Evolutionary conservation across 2,888 invertebrate genomes (phyloP).

Genomic region (Epinotia brunnichana): DNA sequence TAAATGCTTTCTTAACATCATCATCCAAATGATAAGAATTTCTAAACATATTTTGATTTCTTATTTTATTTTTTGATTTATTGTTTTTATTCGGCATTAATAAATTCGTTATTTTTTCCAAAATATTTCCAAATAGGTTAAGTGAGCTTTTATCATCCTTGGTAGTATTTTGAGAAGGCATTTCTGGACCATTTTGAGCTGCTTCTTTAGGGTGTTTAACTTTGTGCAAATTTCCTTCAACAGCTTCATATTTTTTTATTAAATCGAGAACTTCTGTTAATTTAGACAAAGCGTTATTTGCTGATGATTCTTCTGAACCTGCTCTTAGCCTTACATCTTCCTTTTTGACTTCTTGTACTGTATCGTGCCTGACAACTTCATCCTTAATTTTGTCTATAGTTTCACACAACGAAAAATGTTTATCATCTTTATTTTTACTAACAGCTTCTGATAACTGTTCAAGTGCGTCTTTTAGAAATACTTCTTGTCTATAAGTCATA

Average conservation of each 20-base stretch:
- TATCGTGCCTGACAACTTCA: constrained; percentile 42
- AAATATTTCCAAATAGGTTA: constrained; percentile 64
- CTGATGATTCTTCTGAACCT: constrained; percentile 44
- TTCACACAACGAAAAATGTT: constrained; percentile 68
- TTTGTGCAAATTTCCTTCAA: constrained; percentile 58
- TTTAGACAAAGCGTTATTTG: constrained; percentile 60
- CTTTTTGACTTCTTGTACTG: constrained; percentile 39
- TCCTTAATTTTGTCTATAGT: constrained; percentile 56
- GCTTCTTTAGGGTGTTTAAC: constrained; percentile 50
- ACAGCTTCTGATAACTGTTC: constrained; percentile 68
- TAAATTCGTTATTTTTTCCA: constrained; percentile 70
- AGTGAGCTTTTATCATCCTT: constrained; percentile 56
- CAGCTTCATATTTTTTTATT: constrained; percentile 65
- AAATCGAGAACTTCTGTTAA: constrained; percentile 66
- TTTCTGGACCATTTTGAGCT: background rate
- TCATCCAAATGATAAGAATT: constrained; percentile 53
- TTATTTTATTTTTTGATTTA: constrained; percentile 56
- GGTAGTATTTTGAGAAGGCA: constrained; percentile 46
- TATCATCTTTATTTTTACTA: constrained; percentile 59
- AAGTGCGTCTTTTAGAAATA: constrained; percentile 69
- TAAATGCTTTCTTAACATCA: constrained; percentile 57
- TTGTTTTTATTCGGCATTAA: constrained; percentile 64
- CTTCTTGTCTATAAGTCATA: constrained; percentile 70
- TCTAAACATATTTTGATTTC: constrained; percentile 54
- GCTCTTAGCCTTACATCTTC: constrained; percentile 28